Conservation (phyloP, 2,113 vertebrate species). For the Okapia johnstoni region DNA sequence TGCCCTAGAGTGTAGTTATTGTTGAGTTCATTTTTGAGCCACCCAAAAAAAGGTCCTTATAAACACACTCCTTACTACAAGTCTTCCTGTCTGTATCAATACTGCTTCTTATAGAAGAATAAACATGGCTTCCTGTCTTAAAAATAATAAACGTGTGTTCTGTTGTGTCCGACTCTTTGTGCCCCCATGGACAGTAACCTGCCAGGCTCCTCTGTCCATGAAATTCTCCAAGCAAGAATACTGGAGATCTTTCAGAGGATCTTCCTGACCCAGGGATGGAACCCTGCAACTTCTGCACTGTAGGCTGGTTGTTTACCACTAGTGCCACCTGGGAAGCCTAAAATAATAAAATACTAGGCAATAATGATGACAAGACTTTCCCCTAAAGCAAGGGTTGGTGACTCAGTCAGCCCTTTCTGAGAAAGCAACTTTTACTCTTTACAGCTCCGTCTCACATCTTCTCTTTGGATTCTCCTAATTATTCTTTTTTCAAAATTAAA, state of each 20-base stretch:
- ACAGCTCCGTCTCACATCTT: background rate
- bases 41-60: background rate
- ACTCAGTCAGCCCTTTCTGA: background rate
- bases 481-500: background rate
- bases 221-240: background rate
- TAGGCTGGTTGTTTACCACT: background rate
- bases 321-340: background rate
- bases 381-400: background rate
- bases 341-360: background rate
- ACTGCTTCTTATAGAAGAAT: background rate
- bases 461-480: background rate
- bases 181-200: background rate
- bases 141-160: background rate
- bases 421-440: background rate
- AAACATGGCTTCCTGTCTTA: background rate
- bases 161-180: background rate
- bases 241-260: background rate
- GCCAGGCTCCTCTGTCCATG: background rate
- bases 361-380: background rate
- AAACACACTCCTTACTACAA: fast-evolving
- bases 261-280: background rate
- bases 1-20: fast-evolving
- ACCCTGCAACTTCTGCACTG: background rate
- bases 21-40: background rate
- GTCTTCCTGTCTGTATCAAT: background rate